These are phyloP conservation scores for Naso thynnoides DNA, from an alignment of 2,797 vertebrate species.

Conservation along the genomic window DNA sequence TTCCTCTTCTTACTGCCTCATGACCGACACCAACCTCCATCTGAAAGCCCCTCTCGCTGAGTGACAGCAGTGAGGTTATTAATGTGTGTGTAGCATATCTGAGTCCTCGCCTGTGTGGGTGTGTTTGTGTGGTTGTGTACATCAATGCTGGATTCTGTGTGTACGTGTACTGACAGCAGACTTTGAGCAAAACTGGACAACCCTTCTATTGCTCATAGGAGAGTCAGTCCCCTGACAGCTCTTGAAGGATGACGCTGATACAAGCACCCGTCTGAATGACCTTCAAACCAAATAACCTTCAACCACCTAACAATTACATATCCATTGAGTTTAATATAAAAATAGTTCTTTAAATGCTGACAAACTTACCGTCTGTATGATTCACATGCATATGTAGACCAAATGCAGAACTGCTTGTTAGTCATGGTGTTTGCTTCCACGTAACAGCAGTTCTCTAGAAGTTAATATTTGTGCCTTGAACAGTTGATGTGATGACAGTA, in stretches of 20 bases:
- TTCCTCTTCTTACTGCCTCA: slow-evolving; percentile 49
- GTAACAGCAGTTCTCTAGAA: slow-evolving; percentile 7
- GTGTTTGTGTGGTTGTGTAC: slow-evolving; percentile 36
- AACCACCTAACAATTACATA: background rate
- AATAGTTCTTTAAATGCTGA: slow-evolving; percentile 18
- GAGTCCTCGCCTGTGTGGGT: slow-evolving; percentile 31
- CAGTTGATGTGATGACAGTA: background rate
- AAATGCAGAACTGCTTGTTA: slow-evolving; percentile 39
- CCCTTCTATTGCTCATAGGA: slow-evolving; percentile 58
- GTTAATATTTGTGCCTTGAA: slow-evolving; percentile 8
- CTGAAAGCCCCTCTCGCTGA: slow-evolving; percentile 53
- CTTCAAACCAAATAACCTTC: slow-evolving; percentile 54
- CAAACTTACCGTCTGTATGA: slow-evolving; percentile 32
- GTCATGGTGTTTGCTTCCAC: slow-evolving; percentile 27
- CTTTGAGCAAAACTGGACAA: slow-evolving; percentile 53
- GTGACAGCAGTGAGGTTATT: slow-evolving; percentile 57
- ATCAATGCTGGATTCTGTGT: slow-evolving; percentile 12
- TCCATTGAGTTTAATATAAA: background rate
- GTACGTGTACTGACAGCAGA: slow-evolving; percentile 43
- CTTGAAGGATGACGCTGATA: slow-evolving; percentile 47
- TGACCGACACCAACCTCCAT: slow-evolving; percentile 33
- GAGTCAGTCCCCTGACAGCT: slow-evolving; percentile 56
- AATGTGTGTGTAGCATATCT: slow-evolving; percentile 42
- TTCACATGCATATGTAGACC: slow-evolving; percentile 43
- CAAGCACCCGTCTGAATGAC: slow-evolving; percentile 46